Evolutionary conservation across 2,888 invertebrate species (phyloP), one percentile per base, ranked within the genome.

Genomic region (Proisotoma minuta): DNA sequence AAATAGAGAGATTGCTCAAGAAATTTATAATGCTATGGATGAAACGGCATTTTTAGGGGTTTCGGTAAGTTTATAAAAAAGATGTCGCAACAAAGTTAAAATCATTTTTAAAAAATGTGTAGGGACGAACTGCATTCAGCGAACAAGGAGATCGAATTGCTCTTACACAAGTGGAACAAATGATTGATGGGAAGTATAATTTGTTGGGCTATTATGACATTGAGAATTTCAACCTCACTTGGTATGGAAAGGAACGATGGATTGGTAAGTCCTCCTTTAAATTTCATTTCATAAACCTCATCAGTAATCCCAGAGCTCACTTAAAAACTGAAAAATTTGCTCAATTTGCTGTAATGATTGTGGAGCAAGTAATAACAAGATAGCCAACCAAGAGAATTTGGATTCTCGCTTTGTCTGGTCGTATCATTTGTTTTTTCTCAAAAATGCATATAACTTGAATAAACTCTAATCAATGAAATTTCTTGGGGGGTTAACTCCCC

Each of bases 111-210:
- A 43, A 49, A 53, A 54, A 34, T 60, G 34, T 57, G 43, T 79
- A 98, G 97, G 98, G 98, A 51, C 84, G 88, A 75, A 99, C 99
- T 66, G 97, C 96, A 39, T 99, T 99, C 81, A 96, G 96, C 73
- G 91, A 92, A 81, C 78, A 79, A 68, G 99, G 99, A 73, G 99
- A 99, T 82, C 87, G 99, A 75, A 98, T 99, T 77, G 97, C 98
- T 51, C 83, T 95, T 79, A 99, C 98, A 26, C 95, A 97, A 81
- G 94, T 99, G 73, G 99, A 99, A 78, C 99, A 99, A 80, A 86
- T 96, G 81, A 85, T 89, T 66, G 90, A 94, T 79, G 96, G 97
- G 69, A 91, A 88, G 77, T 99, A 99, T 79, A 86, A 89, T 59
- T 89, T 91, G 76, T 82, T 98, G 58, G 99, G 97, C 18, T 96